Evolutionary conservation across 2,113 vertebrate genomes (phyloP), one percentile per base, ranked within the genome.

Genomic region (Camelus dromedarius): DNA sequence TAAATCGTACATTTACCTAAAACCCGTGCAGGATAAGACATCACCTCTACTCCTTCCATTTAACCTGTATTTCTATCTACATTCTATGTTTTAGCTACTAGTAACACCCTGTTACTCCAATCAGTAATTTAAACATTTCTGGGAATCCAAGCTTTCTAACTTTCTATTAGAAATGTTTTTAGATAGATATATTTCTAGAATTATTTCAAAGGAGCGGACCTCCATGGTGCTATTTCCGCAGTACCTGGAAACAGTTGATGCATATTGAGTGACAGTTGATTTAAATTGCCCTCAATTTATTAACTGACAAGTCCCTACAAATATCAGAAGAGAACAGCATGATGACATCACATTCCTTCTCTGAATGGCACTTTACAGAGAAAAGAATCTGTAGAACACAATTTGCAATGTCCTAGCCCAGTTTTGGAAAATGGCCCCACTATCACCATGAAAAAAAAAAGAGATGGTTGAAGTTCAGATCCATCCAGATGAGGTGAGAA

Each of bases 381-480:
- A 35, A 54, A 91, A 77, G 3, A 79, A 93, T 70, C 30, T n/a
- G 18, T 24, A 35, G 32, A 93, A 90, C 13, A 96, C 87, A 72
- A 18, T 85, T 67, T 83, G 42, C 32, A 85, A 15, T 30, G 58
- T 83, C 66, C 19, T 73, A 82, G 89, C 60, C 19, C 20, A 77
- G 76, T 30, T 89, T 89, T 92, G 80, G 85, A 75, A 96, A 92
- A 86, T 16, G 35, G 9, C 2, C 26, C 38, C n/a, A n/a, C n/a
- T 35, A 76, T 66, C 42, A 32, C 48, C 56, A 46, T 54, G 52
- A 69, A 52, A 15, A 2, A 28, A 77, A 42, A 38, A 35, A 64
- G 69, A 69, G 6, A 86, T 48, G 56, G 46, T 16, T 96, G 50
- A 93, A 93, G 94, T 93, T 81, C 73, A 95, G 91, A 89, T 89